Evolutionary conservation across 2,797 vertebrate genomes (phyloP).

Genomic region (Dendrocincla fuliginosa): DNA sequence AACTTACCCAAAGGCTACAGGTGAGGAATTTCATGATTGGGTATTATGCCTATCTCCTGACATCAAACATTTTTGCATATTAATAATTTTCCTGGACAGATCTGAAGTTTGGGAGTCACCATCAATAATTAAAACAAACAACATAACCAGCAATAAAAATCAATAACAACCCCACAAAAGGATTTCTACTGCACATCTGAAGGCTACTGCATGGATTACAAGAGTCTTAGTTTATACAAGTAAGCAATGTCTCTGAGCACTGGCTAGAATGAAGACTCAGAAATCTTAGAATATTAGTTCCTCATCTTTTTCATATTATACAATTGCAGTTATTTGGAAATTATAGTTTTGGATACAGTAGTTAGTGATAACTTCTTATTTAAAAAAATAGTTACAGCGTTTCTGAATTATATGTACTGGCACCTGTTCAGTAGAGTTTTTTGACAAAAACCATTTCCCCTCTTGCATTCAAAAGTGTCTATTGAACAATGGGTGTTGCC

Average conservation of each 20-base stretch:
- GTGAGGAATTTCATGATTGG: background rate
- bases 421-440: background rate
- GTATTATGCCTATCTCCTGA: background rate
- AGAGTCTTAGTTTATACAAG: background rate
- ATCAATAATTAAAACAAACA: background rate
- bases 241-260: background rate
- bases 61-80: background rate
- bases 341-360: background rate
- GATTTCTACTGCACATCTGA: background rate
- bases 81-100: background rate
- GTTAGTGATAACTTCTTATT: background rate
- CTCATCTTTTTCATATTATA: background rate
- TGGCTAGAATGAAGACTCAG: background rate
- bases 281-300: background rate
- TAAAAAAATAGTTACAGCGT: background rate
- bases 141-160: background rate
- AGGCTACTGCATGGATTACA: background rate
- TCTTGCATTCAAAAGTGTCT: background rate
- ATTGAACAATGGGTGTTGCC: background rate
- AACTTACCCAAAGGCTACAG: background rate
- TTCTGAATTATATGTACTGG: background rate
- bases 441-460: background rate
- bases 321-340: background rate
- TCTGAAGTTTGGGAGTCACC: background rate
- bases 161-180: background rate